Evolutionary conservation across 2,888 invertebrate species (phyloP), one percentile per base, ranked within the genome.

Genomic region (Colostygia pectinataria): DNA sequence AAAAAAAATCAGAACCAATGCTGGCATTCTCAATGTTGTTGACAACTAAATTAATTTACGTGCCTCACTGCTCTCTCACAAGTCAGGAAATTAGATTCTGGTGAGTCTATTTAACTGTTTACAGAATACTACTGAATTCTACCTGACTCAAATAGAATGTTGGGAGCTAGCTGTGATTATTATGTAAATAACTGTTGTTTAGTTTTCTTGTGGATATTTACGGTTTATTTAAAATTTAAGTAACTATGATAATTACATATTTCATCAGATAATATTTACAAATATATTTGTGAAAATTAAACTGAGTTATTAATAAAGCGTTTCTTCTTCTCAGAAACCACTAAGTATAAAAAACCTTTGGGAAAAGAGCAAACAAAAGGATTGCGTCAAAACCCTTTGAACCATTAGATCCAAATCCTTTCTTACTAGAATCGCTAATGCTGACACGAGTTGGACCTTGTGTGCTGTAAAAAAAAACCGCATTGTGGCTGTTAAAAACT

Each of bases 401-500:
- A 27, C 44, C 52, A 47, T 57, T 59, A 52, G 43, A 62, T 66
- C 66, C 52, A 68, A 70, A 73, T 69, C 65, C 61, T 61, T 68
- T 71, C 67, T 70, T 67, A 72, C 70, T 71, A 65, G 70, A 72
- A 72, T 73, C 54, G 63, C 63, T 68, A 68, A 74, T 74, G 70
- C 69, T 72, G 68, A 72, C 70, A 68, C 61, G 63, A 64, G 57
- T 64, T 59, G 53, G 70, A 62, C 68, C 63, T 60, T 71, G 68
- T 78, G 77, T 76, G 72, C 71, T 75, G 73, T 74, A 72, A 80
- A 82, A 83, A 82, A 77, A 79, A 82, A 80, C 83, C 83, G 82
- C 84, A 81, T 83, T 76, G 81, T 79, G 80, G 74, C 82, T 79
- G 83, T 84, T 82, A 77, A 71, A 77, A 77, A 80, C 80, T 76